These are phyloP conservation scores for Andrena haemorrhoa DNA, from an alignment of 2,888 invertebrate genomes.

Conservation along the genomic window DNA sequence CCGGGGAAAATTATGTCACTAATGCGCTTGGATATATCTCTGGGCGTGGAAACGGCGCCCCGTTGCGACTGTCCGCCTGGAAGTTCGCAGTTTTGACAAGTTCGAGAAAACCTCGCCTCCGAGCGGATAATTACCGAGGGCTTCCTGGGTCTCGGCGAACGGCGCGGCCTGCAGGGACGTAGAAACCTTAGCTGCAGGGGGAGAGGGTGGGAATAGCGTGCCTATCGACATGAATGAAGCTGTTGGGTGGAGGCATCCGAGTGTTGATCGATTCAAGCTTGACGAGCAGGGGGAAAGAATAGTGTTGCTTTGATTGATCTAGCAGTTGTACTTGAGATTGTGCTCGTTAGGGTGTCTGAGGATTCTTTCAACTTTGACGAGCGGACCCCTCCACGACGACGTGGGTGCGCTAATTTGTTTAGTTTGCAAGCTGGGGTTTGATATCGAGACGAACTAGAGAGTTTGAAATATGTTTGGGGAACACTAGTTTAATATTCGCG, in stretches of 20 bases:
- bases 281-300: too few species aligned
- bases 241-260: not conserved
- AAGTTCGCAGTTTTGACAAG: constrained; percentile 14
- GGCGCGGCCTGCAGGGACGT: not conserved
- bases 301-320: too few species aligned
- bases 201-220: not conserved
- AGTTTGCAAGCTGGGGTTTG: not conserved
- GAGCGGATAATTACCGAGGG: not conserved
- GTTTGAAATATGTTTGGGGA: not conserved
- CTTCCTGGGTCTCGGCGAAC: not conserved
- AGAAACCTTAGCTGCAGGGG: not conserved
- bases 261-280: too few species aligned
- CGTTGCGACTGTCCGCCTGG: constrained; percentile 35
- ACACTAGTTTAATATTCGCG: not conserved
- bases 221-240: not conserved
- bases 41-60: constrained; percentile 58
- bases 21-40: constrained; percentile 74
- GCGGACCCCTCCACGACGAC: not conserved
- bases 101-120: constrained; percentile 7
- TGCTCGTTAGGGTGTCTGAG: not conserved
- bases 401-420: not conserved
- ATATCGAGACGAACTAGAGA: not conserved
- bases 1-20: constrained; percentile 80
- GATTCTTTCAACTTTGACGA: not conserved
- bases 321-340: too few species aligned